Evolutionary conservation across 2,888 invertebrate genomes (phyloP), one percentile per base, ranked within the genome.

Genomic region (Cartodere bifasciata): DNA sequence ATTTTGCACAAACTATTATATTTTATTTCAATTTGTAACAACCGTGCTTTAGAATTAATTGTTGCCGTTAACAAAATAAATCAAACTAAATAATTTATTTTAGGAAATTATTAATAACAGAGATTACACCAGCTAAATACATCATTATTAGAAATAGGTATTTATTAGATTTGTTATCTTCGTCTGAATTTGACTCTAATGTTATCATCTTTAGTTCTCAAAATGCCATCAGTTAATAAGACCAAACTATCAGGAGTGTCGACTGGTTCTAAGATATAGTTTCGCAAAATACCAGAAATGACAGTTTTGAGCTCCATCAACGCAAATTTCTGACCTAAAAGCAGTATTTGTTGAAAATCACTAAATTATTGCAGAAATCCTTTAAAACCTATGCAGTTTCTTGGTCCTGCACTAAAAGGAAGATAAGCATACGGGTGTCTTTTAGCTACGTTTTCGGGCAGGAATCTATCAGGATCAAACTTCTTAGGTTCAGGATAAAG

Each of bases 381-480:
- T 20, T 20, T 20, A 9, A 20, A 20, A 73, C 75, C 77, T 40
- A 77, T 75, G 43, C 77, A 78, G 51, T 77, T 77, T 13, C 77
- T 63, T 0, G 70, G 69, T 2, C 77, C 77, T 1, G 74, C 76
- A 47, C 76, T 76, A 38, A 78, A 78, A 0, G 77, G 76, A 32
- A 77, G 64, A 46, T 68, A 78, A 0, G 70, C 64, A 40, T 67
- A 78, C 0, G 73, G 71, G 56, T 78, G 75, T 16, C 75, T 59
- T 13, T 55, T 52, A 2, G 46, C 35, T 7, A 58, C 50, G 42
- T 67, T 67, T 45, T 79, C 72, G 0, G 72, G 68, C 21, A 74
- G 49, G 54, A 83, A 83, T 39, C 82, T 58, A 29, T 81, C 78
- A 0, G 81, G 80, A 47, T 77, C 70, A 49, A 77, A 82, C 36